phyloP scores from a whole-genome alignment of 2,888 invertebrate genomes.

The Thymelicus sylvestris region DNA sequence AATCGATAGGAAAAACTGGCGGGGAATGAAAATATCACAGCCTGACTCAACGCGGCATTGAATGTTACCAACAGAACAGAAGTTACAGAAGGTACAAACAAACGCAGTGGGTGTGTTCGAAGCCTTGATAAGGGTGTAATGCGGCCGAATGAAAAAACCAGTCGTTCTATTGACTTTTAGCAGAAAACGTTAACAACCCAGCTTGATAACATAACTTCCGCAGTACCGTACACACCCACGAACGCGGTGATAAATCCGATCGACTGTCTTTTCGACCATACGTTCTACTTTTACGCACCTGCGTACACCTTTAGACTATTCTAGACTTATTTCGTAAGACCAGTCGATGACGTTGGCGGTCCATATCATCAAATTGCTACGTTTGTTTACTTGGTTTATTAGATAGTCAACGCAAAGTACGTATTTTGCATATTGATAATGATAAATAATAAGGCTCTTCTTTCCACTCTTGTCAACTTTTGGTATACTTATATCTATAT shows the following conservation, averaged over 20 bases:
- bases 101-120: conserved; percentile 50
- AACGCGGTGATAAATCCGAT: conserved; percentile 43
- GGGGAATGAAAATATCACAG: conserved; percentile 58
- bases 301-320: conserved; percentile 30
- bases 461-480: too few relatives aligned
- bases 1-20: conserved; percentile 61
- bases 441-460: too few relatives aligned
- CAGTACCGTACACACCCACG: conserved; percentile 47
- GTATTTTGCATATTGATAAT: too few relatives aligned
- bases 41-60: conserved; percentile 4
- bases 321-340: conserved; percentile 39
- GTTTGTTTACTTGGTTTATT: background rate
- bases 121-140: conserved; percentile 61
- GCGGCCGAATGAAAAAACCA: conserved; percentile 50
- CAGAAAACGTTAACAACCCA: conserved; percentile 28
- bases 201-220: conserved; percentile 33
- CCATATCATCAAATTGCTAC: background rate
- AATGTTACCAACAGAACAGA: conserved; percentile 1
- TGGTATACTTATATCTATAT: too few relatives aligned
- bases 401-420: background rate
- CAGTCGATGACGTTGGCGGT: background rate
- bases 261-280: conserved; percentile 38
- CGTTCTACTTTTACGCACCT: conserved; percentile 29
- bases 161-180: conserved; percentile 31
- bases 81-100: conserved; percentile 45